Base-by-base conservation (phyloP, 2,888 invertebrate species). In the Apamea anceps region DNA sequence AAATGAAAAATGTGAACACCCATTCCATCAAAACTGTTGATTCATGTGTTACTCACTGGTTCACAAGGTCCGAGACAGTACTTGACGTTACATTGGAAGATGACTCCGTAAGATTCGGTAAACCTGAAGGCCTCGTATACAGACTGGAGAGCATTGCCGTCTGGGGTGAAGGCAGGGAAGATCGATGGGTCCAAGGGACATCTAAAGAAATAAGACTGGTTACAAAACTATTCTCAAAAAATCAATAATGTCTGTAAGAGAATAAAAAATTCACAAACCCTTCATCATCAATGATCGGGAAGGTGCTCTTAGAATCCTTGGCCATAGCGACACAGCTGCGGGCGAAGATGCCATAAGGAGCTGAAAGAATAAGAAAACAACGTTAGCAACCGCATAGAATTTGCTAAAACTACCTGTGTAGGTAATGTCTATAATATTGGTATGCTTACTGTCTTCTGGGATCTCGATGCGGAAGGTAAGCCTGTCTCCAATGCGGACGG, bases 241-340 rank as follows among this genome's bases (percentile, higher is more conserved):
- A 32, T 0, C 21, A 65, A 48, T 42, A 62, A 70, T 8, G 25
- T n/a, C 1, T 13, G 13, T 4, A 42, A 48, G 10, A 10, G 12
- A 51, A 66, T 32, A 57, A 32, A 15, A 75, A 79, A 42, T 63
- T 25, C 45, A 91, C 97, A 93, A 91, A 98, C 98, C 99, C 99
- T 95, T 99, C 99, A 93, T 99, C 99, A 92, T 99, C 99, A 92
- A 99, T 99, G 92, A 99, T 99, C 94, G 99, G 99, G 98, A 99
- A 99, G 54, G 99, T 99, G 93, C 99, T 99, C 96, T 99, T 98
- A 8, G 99, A 99, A 95, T 99, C 99, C 96, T 99, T 99, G 79
- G 99, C 99, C 99, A 99, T 99, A 82, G 99, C 99, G 80, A 99
- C 99, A 96, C 99, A 99, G 94, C 99, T 99, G 94, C 99, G 98